Base-by-base conservation (phyloP, 2,113 vertebrate species). In the Antennarius striatus region DNA sequence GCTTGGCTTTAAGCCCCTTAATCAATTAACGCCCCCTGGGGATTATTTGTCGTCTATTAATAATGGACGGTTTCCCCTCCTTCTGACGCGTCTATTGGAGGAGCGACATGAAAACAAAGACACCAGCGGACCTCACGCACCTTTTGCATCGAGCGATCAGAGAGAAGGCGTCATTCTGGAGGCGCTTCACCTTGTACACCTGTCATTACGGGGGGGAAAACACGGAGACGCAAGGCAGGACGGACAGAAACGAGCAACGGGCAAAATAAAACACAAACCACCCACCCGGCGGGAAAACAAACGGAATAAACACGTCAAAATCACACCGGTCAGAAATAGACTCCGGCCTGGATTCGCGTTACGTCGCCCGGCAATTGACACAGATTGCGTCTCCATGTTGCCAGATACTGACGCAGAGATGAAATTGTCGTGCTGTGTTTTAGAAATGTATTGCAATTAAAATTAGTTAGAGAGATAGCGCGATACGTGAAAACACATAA, bases 351-450 rank as follows among this genome's bases (percentile, higher is more conserved):
- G 64, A 68, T 69, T 81, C 79, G 71, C 66, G 32, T 61, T 63
- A 73, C 74, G 82, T 85, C 76, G 81, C 57, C 79, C 75, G 69
- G 81, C 90, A 79, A 81, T 82, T 87, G 90, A 88, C 89, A 89
- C 85, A 85, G 90, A 85, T 88, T 88, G 88, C 80, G 80, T 82
- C 77, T 58, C 10, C 12, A 62, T 82, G 91, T 93, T 93, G 92
- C 92, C 92, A 93, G 85, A 32, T 91, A 2, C 3, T 0, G 49
- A 12, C 4, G 3, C 28, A 53, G 22, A 22, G 76, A 75, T 40
- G 39, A 6, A 10, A 6, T 40, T 40, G 42, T 43, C 10, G 32
- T 7, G 32, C 3, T 36, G 7, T 12, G 3, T 22, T 36, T 28
- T 3, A 7, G 9, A 22, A 22, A 22, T 22, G 22, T 22, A 22